phyloP scores from a whole-genome alignment of 2,888 invertebrate genomes.

The Aromia moschata region DNA sequence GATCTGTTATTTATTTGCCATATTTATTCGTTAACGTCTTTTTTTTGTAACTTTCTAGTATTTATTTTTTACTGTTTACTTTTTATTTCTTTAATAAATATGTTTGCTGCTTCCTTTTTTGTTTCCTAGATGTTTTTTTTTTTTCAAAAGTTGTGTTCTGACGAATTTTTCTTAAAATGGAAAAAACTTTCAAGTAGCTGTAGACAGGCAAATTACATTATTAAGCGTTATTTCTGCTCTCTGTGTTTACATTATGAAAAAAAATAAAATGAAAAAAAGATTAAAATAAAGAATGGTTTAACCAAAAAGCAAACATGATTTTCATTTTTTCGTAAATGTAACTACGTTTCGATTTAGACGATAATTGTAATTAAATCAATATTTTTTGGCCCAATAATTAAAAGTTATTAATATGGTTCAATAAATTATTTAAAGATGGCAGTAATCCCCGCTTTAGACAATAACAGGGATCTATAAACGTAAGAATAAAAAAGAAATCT shows the following conservation, averaged over 20 bases:
- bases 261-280: constrained; percentile 10
- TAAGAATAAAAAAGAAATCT: too few relatives aligned
- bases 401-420: too few relatives aligned
- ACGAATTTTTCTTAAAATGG: neutral
- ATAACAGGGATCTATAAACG: too few relatives aligned
- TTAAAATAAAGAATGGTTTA: constrained; percentile 18
- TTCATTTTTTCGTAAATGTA: too few relatives aligned
- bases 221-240: constrained; percentile 15
- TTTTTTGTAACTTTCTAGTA: constrained; percentile 46
- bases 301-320: too few relatives aligned
- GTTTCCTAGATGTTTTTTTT: constrained; percentile 11
- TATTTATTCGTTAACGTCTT: constrained; percentile 44
- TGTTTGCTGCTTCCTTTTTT: constrained; percentile 43
- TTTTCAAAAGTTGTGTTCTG: neutral
- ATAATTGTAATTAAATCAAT: too few relatives aligned
- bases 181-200: neutral
- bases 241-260: constrained; percentile 23
- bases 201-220: neutral
- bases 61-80: constrained; percentile 48
- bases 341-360: too few relatives aligned
- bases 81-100: constrained; percentile 47
- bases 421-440: too few relatives aligned
- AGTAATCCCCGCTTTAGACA: too few relatives aligned
- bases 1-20: constrained; percentile 48
- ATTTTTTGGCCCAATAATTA: too few relatives aligned